Evolutionary conservation across 2,888 invertebrate species (phyloP).

Genomic region (Saturnia pavonia): DNA sequence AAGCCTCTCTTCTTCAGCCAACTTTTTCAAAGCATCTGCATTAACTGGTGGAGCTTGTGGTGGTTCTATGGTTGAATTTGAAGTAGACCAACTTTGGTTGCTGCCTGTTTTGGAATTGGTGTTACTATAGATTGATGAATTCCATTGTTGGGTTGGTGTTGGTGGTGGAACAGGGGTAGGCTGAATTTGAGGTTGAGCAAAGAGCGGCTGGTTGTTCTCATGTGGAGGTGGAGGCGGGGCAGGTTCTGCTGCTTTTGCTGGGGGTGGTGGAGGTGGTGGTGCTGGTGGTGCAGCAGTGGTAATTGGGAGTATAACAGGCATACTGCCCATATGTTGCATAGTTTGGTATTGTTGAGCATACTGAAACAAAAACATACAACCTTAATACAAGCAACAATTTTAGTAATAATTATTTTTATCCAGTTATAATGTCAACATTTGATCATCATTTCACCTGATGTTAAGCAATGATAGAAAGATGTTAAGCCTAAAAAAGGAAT

Average conservation of each 20-base stretch:
- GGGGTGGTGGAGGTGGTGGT: conserved; percentile 46
- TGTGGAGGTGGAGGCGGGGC: conserved; percentile 65
- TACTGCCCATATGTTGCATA: conserved; percentile 50
- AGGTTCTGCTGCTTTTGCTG: conserved; percentile 51
- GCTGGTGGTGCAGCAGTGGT: conserved; percentile 49
- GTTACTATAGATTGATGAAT: conserved; percentile 36
- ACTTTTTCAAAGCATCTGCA: conserved; percentile 65
- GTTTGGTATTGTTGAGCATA: conserved; percentile 71
- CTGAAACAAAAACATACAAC: conserved; percentile 41
- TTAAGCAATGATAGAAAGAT: too few species aligned
- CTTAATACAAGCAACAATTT: background rate
- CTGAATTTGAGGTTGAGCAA: conserved; percentile 37
- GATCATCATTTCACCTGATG: too few species aligned
- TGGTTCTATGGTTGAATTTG: conserved; percentile 35
- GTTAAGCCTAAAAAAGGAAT: background rate
- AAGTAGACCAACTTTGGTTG: conserved; percentile 52
- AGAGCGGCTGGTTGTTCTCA: conserved; percentile 71
- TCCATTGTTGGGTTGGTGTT: conserved; percentile 27
- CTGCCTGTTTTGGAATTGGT: conserved; percentile 50
- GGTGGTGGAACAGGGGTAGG: conserved; percentile 44
- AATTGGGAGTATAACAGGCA: conserved; percentile 56
- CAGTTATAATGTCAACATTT: too few species aligned
- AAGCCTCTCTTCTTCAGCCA: conserved; percentile 87
- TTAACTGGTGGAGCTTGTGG: conserved; percentile 42
- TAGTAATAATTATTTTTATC: background rate